These are phyloP conservation scores for Lacerta bilineata DNA, from an alignment of 2,797 vertebrate species.

Conservation along the genomic window DNA sequence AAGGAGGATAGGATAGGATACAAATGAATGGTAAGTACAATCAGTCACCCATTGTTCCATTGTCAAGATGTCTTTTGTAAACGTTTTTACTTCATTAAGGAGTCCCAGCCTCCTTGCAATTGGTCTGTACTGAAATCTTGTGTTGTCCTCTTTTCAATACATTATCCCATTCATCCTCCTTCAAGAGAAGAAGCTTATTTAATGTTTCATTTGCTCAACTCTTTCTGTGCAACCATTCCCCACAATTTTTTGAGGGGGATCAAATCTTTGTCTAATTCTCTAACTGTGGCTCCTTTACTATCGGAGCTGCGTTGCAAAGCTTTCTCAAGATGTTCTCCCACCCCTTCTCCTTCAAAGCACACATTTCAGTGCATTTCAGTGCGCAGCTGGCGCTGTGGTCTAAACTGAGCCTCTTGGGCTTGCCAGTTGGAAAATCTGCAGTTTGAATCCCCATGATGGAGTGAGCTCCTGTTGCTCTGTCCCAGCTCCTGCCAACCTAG, in stretches of 20 bases:
- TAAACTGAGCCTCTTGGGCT: too few species aligned
- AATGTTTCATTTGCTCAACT: neutral
- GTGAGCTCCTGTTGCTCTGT: too few species aligned
- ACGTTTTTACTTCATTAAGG: neutral
- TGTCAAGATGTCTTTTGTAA: neutral
- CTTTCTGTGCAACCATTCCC: neutral
- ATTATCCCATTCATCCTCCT: neutral
- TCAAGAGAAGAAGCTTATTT: neutral
- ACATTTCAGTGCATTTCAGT: too few species aligned
- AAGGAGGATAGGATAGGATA: neutral
- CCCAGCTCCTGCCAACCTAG: too few species aligned
- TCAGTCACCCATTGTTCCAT: neutral
- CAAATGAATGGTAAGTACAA: neutral
- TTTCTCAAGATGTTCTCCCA: too few species aligned
- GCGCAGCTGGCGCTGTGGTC: too few species aligned
- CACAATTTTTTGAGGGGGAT: neutral
- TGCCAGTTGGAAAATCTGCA: accelerated
- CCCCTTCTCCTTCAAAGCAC: too few species aligned
- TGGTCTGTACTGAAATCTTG: neutral
- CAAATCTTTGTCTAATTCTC: neutral
- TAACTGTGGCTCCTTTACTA: neutral
- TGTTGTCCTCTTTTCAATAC: neutral
- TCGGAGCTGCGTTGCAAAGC: too few species aligned
- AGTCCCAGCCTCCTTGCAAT: neutral
- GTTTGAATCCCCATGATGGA: too few species aligned